Base-by-base conservation (phyloP, 1,140 invertebrate genomes). In the Drosophila nebulosa region DNA sequence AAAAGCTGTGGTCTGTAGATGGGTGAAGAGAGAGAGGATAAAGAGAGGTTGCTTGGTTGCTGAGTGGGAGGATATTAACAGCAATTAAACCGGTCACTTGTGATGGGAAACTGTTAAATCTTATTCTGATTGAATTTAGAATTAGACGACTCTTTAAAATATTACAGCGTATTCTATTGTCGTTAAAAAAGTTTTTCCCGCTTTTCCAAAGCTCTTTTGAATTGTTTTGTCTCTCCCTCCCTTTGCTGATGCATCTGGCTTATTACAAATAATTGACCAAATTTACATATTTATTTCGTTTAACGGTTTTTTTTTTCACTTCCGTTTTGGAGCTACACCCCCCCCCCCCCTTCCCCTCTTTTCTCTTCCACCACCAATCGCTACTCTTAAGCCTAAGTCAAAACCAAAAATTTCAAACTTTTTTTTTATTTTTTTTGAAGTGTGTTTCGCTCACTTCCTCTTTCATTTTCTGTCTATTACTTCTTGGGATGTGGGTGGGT, bases 181-280 rank as follows among this genome's bases (percentile, higher is more conserved):
- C 64, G 30, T 32, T 32, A 10, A 12, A 9, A 4, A 32, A 32
- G 24, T 24, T 18, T 16, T 30, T 57, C 42, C 14, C 30, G 10
- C 30, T 46, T 59, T 64, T 46, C 70, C 64, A 60, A 63, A 27
- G 36, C 26, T 57, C 30, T 32, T 10, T 12, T 0, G n/a, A n/a
- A 12, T 1, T 32, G 10, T 10, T 3, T 2, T 32, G 0, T 18
- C 16, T 21, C 52, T 16, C 27, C 42, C 22, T 24, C 52, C 5
- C 16, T 46, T 6, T 21, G 16, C 16, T 46, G 39, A 46, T 46
- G 39, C 39, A 46, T 46, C 21, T 46, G 39, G 39, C 39, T 46
- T 46, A 46, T 46, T 46, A 46, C 39, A 66, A 74, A 61, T 75
- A 69, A 76, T 75, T 76, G 51, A 51, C 57, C 14, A 64, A 69